These are phyloP conservation scores for Trichechus manatus DNA, from an alignment of 2,113 vertebrate genomes.

Conservation along the genomic window DNA sequence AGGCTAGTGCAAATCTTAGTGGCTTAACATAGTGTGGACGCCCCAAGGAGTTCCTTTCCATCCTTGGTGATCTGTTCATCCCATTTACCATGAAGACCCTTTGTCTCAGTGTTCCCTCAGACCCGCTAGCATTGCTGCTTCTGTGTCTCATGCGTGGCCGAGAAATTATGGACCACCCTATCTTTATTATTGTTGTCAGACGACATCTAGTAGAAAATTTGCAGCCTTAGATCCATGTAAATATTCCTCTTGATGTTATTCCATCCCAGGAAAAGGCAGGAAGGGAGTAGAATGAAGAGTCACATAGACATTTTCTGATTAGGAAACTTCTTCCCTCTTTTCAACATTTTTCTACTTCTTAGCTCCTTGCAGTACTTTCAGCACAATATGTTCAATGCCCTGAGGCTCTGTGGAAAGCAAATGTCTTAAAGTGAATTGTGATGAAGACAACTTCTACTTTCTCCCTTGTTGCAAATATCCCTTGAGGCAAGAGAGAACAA, in stretches of 20 bases:
- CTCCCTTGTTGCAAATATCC: neutral
- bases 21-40: neutral
- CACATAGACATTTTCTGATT: neutral
- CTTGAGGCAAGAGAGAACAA: neutral
- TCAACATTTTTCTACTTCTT: neutral
- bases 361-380: neutral
- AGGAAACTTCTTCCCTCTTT: neutral
- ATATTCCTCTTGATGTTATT: neutral
- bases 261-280: neutral
- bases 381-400: neutral
- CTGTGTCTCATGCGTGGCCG: accelerated
- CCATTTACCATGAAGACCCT: neutral
- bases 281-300: neutral
- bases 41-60: neutral
- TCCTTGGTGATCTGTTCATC: neutral
- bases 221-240: neutral
- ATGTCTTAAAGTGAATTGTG: neutral
- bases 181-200: neutral
- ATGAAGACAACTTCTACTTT: neutral
- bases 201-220: neutral
- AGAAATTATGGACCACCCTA: neutral
- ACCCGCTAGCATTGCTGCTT: neutral
- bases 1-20: neutral
- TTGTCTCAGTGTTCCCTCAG: neutral
- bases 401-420: neutral